Conservation (phyloP, 2,888 invertebrate genomes). For the Suillia variegata region DNA sequence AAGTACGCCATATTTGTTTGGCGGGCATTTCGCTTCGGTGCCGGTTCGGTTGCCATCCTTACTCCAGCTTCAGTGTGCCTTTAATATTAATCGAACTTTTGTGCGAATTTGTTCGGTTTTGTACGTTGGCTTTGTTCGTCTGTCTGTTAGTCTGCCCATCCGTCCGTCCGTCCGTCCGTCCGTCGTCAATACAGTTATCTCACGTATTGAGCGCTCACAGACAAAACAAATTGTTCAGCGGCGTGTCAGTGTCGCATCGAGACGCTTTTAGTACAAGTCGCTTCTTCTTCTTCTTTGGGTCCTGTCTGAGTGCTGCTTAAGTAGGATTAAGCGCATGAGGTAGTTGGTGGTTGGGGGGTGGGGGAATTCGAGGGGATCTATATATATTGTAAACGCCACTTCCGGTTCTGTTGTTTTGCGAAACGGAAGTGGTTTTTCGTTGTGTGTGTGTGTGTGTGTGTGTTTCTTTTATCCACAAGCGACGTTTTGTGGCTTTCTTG, state of each 20-base stretch:
- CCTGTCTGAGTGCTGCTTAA: conserved; percentile 40
- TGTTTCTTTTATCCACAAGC: too few relatives aligned
- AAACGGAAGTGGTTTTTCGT: background rate
- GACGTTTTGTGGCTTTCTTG: too few relatives aligned
- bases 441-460: too few relatives aligned
- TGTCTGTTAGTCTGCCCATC: background rate
- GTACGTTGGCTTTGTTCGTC: too few relatives aligned
- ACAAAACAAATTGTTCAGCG: background rate
- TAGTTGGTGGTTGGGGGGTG: too few relatives aligned
- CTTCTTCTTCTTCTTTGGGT: background rate
- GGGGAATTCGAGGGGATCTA: too few relatives aligned
- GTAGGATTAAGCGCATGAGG: conserved; percentile 49
- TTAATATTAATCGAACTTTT: conserved; percentile 50
- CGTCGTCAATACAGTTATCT: background rate
- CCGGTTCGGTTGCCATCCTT: background rate
- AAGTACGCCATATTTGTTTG: background rate
- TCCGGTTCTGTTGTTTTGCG: background rate
- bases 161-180: too few relatives aligned
- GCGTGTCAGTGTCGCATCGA: background rate
- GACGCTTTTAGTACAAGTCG: background rate
- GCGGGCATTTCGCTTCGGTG: background rate
- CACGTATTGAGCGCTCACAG: conserved; percentile 2
- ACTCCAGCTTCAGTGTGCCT: conserved; percentile 34
- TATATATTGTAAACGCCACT: background rate
- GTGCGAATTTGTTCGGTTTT: conserved; percentile 17